Conservation (phyloP, 2,113 vertebrate genomes). For the Talpa occidentalis region DNA sequence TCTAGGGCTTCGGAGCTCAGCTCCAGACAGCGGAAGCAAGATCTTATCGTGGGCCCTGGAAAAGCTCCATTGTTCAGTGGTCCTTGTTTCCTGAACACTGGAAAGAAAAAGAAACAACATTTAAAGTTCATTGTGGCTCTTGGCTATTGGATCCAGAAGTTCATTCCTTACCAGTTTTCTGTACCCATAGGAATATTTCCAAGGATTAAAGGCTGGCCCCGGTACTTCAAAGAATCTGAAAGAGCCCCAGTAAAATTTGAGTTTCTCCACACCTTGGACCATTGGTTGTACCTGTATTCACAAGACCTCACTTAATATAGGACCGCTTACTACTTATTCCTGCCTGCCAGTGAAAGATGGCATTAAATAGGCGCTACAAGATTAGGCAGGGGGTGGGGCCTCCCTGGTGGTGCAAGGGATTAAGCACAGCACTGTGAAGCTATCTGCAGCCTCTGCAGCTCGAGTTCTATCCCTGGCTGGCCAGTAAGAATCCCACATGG, state of each 20-base stretch:
- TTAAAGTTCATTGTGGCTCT: neutral
- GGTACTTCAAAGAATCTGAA: neutral
- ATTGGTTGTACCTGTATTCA: neutral
- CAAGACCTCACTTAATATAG: neutral
- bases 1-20: slow-evolving; percentile 24
- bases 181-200: neutral
- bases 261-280: neutral
- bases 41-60: slow-evolving; percentile 29
- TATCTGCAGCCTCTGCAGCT: too few species aligned
- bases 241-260: neutral
- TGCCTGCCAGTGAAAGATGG: neutral
- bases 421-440: too few species aligned
- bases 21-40: slow-evolving; percentile 42
- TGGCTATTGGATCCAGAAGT: slow-evolving; percentile 6
- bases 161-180: neutral
- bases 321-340: neutral
- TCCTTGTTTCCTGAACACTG: neutral
- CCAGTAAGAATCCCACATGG: too few species aligned
- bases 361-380: neutral
- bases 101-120: slow-evolving; percentile 39
- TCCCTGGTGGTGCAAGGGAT: too few species aligned
- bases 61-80: slow-evolving; percentile 34
- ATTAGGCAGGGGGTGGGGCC: neutral
- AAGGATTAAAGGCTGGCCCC: neutral
- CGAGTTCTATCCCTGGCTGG: too few species aligned